Conservation (phyloP, 2,797 vertebrate genomes). For the Sebastes dallii region DNA sequence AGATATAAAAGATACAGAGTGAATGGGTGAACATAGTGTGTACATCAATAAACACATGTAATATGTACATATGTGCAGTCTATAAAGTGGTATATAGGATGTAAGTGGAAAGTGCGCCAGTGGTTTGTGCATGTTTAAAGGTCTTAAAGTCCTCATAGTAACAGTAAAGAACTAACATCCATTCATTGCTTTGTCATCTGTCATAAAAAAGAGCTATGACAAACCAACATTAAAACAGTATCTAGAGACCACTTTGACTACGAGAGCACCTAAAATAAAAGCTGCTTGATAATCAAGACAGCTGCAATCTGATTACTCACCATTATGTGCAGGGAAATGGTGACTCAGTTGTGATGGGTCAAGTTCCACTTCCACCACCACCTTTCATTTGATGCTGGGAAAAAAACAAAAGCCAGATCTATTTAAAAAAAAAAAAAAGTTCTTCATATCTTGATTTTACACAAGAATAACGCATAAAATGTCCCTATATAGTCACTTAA, state of each 20-base stretch:
- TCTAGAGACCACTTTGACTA: not conserved
- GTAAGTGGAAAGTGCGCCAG: too few species aligned
- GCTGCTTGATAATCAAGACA: conserved; percentile 55
- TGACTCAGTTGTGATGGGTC: conserved; percentile 76
- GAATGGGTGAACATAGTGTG: too few species aligned
- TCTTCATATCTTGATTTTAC: not conserved
- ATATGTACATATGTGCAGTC: too few species aligned
- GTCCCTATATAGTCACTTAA: accelerated
- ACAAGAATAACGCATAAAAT: accelerated
- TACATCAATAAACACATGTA: too few species aligned
- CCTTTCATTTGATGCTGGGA: conserved; percentile 61
- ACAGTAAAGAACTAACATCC: accelerated
- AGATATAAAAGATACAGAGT: too few species aligned
- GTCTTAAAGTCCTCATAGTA: too few species aligned
- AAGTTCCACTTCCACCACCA: conserved; percentile 70
- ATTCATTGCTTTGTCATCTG: not conserved
- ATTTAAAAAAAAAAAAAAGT: not conserved
- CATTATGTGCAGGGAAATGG: conserved; percentile 77
- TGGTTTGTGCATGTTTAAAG: too few species aligned
- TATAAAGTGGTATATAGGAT: too few species aligned
- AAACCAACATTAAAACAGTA: not conserved
- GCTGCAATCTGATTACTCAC: conserved; percentile 78
- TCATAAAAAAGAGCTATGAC: not conserved
- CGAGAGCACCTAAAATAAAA: conserved; percentile 21
- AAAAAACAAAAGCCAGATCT: conserved; percentile 20